These are phyloP conservation scores for Pionites leucogaster DNA, from an alignment of 2,113 vertebrate genomes.

Conservation along the genomic window DNA sequence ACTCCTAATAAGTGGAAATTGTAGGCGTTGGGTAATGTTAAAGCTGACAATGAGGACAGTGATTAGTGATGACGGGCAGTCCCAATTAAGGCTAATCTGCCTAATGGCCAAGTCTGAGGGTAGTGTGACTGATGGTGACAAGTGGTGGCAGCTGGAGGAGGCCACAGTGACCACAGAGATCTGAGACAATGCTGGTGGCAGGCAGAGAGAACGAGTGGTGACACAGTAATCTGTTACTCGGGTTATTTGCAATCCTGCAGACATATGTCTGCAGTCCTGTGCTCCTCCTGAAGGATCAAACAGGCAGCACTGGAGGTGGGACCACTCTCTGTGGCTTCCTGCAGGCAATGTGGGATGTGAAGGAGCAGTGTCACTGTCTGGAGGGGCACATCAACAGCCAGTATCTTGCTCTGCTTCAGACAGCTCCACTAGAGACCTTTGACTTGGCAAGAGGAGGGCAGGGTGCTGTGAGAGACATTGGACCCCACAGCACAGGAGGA, in stretches of 20 bases:
- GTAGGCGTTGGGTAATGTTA: not conserved
- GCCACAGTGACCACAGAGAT: constrained; percentile 44
- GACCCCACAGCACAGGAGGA: rapidly evolving
- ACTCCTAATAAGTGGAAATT: not conserved
- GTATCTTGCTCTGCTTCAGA: rapidly evolving
- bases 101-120: constrained; percentile 44
- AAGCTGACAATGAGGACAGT: constrained; percentile 42
- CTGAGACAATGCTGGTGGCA: constrained; percentile 49
- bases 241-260: constrained; percentile 5
- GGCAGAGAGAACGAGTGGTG: not conserved
- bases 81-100: constrained; percentile 49
- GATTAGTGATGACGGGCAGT: constrained; percentile 33
- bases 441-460: not conserved
- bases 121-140: constrained; percentile 52
- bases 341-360: rapidly evolving
- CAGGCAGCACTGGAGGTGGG: not conserved
- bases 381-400: not conserved
- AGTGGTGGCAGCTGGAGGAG: constrained; percentile 47
- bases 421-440: not conserved
- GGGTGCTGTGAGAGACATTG: rapidly evolving
- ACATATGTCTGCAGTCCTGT: not conserved
- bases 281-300: not conserved
- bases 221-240: constrained; percentile 12
- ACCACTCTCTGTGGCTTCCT: not conserved
- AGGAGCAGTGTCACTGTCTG: not conserved